phyloP scores from a whole-genome alignment of 2,113 vertebrate species.

The crab-eating macaque (Macaca fascicularis) region T2T-MFA8v1.1 NC_088388.1:132616001-132616500 shows the following conservation, averaged over 20 bases:
- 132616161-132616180: not conserved
- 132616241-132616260: not conserved
- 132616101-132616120: conserved; percentile 92
- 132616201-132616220: not conserved
- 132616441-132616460: not conserved
- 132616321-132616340: not conserved
- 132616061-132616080: conserved; percentile 84
- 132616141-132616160: not conserved
- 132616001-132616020: conserved; percentile 82
- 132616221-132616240: not conserved
- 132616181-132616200: not conserved
- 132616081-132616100: conserved; percentile 91
- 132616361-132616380: not conserved
- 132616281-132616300: not conserved
- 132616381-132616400: not conserved
- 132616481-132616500: conserved; percentile 6
- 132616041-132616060: conserved; percentile 79
- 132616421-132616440: not conserved
- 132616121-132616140: conserved; percentile 82
- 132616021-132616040: conserved; percentile 81
- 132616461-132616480: not conserved
- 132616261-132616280: not conserved
- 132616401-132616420: not conserved
- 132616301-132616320: not conserved
- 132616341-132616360: conserved; percentile 38